These are phyloP conservation scores for Eurypyga helias DNA, from an alignment of 2,113 vertebrate species.

Conservation along the genomic window DNA sequence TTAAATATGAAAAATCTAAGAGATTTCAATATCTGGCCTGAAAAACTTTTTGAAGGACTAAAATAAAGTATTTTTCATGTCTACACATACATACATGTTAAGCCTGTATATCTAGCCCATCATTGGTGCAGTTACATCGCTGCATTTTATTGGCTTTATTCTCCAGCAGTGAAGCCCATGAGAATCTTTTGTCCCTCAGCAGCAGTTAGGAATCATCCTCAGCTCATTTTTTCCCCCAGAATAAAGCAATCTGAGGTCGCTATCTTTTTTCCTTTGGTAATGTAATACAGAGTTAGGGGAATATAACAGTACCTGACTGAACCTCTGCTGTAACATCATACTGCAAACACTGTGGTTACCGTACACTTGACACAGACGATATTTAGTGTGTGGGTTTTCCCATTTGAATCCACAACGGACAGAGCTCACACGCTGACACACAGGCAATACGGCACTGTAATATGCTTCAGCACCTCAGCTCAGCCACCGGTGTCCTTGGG, in stretches of 20 bases:
- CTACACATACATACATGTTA: neutral
- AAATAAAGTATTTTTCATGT: neutral
- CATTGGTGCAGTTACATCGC: neutral
- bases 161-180: neutral
- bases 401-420: neutral
- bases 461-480: neutral
- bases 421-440: rapidly evolving
- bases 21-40: neutral
- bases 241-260: neutral
- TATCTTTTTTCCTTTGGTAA: neutral
- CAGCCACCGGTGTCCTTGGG: neutral
- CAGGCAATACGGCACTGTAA: neutral
- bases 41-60: neutral
- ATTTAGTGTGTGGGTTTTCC: neutral
- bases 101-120: neutral
- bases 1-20: neutral
- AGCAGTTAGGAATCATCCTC: neutral
- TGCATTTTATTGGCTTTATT: neutral
- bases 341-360: neutral
- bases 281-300: neutral
- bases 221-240: neutral
- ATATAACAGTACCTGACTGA: neutral
- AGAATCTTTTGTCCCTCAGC: neutral
- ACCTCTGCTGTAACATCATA: neutral
- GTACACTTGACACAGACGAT: neutral